Conservation (phyloP, 2,888 invertebrate genomes). For the Sabatieria punctata region DNA sequence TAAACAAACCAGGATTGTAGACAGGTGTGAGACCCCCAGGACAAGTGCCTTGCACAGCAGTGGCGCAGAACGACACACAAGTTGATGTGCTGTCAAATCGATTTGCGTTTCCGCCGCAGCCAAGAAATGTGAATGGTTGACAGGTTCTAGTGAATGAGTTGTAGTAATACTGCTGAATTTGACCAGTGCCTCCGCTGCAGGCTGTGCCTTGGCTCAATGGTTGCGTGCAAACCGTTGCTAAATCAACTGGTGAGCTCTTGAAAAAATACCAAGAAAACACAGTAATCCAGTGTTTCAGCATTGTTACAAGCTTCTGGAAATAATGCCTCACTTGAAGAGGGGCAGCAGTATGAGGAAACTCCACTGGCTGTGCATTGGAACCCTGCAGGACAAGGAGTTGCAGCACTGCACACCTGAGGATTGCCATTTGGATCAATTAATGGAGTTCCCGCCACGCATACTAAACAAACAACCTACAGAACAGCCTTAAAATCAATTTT, state of each 20-base stretch:
- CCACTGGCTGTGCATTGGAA: conserved; percentile 1
- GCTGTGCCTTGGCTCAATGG: not conserved
- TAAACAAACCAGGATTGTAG: too few species aligned
- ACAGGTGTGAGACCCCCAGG: too few species aligned
- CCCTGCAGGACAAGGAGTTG: not conserved
- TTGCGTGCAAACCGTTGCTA: not conserved
- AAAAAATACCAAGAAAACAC: too few species aligned
- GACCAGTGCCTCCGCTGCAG: not conserved
- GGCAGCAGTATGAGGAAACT: not conserved
- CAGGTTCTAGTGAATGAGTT: not conserved
- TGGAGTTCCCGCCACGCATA: not conserved
- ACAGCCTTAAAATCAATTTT: too few species aligned
- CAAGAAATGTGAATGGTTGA: not conserved
- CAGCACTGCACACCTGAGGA: not conserved
- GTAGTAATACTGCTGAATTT: not conserved
- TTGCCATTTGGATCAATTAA: not conserved
- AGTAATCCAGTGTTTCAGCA: too few species aligned
- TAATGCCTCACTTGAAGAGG: not conserved
- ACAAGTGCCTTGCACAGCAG: too few species aligned
- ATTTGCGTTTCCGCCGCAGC: conserved; percentile 5
- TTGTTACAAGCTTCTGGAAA: too few species aligned
- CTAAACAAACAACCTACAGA: not conserved
- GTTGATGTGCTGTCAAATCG: not conserved
- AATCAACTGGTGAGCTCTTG: too few species aligned
- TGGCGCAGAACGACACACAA: not conserved